Conservation (phyloP, 2,113 vertebrate species). For the Apteryx owenii region DNA sequence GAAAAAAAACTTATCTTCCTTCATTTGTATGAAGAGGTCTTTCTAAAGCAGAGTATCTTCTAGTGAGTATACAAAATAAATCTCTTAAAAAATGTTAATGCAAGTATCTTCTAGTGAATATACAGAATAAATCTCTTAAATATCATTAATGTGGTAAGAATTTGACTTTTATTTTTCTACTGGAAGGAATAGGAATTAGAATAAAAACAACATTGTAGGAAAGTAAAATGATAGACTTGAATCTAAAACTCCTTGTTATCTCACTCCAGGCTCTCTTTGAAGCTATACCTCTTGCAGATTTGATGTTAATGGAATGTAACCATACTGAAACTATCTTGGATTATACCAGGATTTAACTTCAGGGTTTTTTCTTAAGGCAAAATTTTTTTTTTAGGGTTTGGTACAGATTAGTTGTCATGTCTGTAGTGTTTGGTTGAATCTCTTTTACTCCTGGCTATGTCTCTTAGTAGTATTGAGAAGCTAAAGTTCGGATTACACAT, state of each 20-base stretch:
- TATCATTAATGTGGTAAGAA: background rate
- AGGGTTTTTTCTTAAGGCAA: too few species aligned
- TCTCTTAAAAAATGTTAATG: background rate
- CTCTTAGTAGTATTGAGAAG: background rate
- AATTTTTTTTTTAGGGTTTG: background rate
- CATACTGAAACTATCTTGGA: background rate
- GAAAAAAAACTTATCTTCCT: accelerated
- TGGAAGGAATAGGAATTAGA: background rate
- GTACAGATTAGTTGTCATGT: background rate
- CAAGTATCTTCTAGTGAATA: background rate
- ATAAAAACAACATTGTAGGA: background rate
- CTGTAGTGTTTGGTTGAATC: background rate
- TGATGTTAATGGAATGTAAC: background rate
- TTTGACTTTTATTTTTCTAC: background rate
- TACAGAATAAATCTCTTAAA: background rate
- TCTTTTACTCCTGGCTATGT: background rate
- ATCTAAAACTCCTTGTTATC: background rate
- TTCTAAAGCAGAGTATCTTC: background rate
- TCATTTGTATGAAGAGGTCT: background rate
- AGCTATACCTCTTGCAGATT: background rate
- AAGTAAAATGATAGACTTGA: background rate
- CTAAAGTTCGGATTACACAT: background rate
- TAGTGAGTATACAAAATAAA: background rate
- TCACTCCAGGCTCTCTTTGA: background rate
- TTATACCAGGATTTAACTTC: background rate